Conservation (phyloP, 2,113 vertebrate genomes). For the Paramormyrops kingsleyae region DNA sequence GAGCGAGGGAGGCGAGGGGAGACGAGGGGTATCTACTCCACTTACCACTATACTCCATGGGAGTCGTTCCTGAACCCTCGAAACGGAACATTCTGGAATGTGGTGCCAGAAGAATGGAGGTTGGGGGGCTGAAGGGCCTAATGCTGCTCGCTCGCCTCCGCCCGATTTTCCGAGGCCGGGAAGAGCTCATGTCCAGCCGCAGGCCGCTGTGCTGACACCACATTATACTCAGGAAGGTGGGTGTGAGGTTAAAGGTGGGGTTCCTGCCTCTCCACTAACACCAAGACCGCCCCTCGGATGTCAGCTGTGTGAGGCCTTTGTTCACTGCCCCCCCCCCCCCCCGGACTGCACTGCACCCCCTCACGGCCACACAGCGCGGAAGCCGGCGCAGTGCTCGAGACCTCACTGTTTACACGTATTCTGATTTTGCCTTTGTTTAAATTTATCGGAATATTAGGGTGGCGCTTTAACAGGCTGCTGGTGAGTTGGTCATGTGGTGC, state of each 20-base stretch:
- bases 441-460: neutral
- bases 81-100: neutral
- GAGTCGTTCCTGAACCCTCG: neutral
- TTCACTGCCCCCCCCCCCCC: neutral
- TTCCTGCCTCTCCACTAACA: neutral
- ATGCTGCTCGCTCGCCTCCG: neutral
- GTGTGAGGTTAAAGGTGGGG: neutral
- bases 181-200: neutral
- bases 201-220: neutral
- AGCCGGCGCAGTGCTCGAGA: neutral
- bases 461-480: neutral
- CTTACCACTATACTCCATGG: neutral
- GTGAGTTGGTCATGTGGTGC: neutral
- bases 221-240: neutral
- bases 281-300: conserved; percentile 19
- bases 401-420: neutral
- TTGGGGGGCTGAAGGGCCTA: neutral
- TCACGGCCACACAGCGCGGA: neutral
- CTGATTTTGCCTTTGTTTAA: neutral
- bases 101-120: neutral
- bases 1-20: neutral
- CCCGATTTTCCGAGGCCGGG: neutral
- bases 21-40: neutral
- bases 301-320: neutral
- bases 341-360: neutral